phyloP scores from a whole-genome alignment of 1,140 invertebrate species.

The Leptinotarsa lineolata region DNA sequence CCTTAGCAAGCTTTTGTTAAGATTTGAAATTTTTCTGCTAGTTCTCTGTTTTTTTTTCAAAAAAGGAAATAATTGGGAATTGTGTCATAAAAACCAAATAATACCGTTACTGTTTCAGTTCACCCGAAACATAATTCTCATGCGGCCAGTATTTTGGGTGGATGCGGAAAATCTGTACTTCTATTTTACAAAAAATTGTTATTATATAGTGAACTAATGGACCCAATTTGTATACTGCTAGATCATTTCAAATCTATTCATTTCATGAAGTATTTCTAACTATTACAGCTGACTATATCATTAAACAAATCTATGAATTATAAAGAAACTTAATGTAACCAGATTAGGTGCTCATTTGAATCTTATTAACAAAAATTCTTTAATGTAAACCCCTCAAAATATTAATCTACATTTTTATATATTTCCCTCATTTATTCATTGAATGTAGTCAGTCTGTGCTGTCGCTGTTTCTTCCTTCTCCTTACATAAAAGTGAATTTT shows the following conservation, averaged over 20 bases:
- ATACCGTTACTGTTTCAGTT: too few species aligned
- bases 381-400: too few species aligned
- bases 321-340: neutral
- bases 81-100: too few species aligned
- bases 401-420: conserved; percentile 6
- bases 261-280: neutral
- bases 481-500: conserved; percentile 22
- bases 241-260: neutral
- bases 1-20: too few species aligned
- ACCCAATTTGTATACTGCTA: conserved; percentile 50
- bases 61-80: too few species aligned
- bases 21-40: too few species aligned
- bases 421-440: neutral
- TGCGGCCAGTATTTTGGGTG: too few species aligned
- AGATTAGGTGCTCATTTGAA: too few species aligned
- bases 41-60: too few species aligned
- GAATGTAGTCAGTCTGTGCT: conserved; percentile 10
- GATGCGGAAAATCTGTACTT: conserved; percentile 9
- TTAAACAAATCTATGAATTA: neutral
- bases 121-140: too few species aligned
- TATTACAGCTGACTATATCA: neutral
- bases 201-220: conserved; percentile 52
- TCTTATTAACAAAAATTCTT: too few species aligned
- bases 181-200: conserved; percentile 43
- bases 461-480: neutral